Percentiles rank a stretch among this genome's conserved stretches.
Conservation (phyloP, 1,140 invertebrate species). For the Coenobita brevimanus region DNA sequence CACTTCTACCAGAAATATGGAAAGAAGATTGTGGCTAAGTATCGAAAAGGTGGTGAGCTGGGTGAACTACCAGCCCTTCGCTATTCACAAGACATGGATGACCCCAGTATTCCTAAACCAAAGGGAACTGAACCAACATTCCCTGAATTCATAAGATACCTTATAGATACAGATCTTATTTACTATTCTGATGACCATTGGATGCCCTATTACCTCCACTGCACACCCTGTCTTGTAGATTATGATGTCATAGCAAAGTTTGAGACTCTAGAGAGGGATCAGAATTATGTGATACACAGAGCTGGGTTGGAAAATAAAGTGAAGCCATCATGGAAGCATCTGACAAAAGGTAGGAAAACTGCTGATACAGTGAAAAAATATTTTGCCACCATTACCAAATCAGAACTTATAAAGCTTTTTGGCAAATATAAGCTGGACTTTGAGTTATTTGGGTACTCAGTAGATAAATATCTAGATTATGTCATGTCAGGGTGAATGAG, state of each 20-base stretch:
- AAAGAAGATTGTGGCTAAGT: slow-evolving; percentile 77
- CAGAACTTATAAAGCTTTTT: slow-evolving; percentile 79
- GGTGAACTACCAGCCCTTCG: neutral
- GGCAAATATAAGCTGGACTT: slow-evolving; percentile 84
- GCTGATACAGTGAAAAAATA: slow-evolving; percentile 80
- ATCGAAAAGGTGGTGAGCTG: slow-evolving; percentile 72
- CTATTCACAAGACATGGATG: slow-evolving; percentile 53
- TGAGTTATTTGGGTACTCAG: slow-evolving; percentile 86
- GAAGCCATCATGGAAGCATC: slow-evolving; percentile 87
- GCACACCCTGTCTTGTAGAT: slow-evolving; percentile 83
- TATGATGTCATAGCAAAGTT: slow-evolving; percentile 91
- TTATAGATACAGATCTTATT: slow-evolving; percentile 71
- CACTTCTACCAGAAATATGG: slow-evolving; percentile 79
- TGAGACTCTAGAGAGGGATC: slow-evolving; percentile 87
- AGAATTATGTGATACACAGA: slow-evolving; percentile 79
- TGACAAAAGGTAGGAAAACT: slow-evolving; percentile 74
- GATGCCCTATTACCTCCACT: slow-evolving; percentile 82
- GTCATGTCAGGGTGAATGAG: neutral
- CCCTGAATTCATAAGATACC: slow-evolving; percentile 80
- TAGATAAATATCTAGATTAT: slow-evolving; percentile 78
- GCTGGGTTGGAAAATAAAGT: slow-evolving; percentile 81
- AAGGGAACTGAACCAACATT: slow-evolving; percentile 79
- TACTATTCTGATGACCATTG: slow-evolving; percentile 79
- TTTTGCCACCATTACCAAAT: slow-evolving; percentile 78
- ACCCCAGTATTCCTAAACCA: slow-evolving; percentile 71